These are phyloP conservation scores for Pagrus major DNA, from an alignment of 2,113 vertebrate genomes.

Conservation along the genomic window DNA sequence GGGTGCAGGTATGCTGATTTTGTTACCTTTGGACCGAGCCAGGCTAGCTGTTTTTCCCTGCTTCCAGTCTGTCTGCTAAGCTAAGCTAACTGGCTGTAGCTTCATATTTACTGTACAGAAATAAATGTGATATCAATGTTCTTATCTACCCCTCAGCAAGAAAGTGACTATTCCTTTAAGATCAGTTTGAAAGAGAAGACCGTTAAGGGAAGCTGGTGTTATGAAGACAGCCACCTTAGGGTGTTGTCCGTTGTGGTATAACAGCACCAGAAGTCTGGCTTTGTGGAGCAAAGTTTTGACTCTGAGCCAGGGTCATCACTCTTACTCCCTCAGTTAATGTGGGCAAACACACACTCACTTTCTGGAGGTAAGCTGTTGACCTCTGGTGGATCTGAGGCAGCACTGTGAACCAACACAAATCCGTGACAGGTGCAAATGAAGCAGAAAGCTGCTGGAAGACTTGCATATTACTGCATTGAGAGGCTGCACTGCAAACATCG, in stretches of 20 bases:
- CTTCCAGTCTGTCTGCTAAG: background rate
- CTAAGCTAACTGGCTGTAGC: background rate
- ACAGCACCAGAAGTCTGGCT: slow-evolving; percentile 11
- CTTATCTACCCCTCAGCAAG: background rate
- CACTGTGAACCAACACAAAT: slow-evolving; percentile 34
- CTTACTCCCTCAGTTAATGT: background rate
- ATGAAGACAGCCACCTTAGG: slow-evolving; percentile 15
- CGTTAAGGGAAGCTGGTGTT: background rate
- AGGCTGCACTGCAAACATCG: slow-evolving; percentile 39
- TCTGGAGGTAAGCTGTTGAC: slow-evolving; percentile 39
- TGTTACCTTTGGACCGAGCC: background rate
- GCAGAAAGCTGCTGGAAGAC: slow-evolving; percentile 45
- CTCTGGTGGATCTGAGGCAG: slow-evolving; percentile 36
- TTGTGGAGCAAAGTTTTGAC: slow-evolving; percentile 19
- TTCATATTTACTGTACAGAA: background rate
- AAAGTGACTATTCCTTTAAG: background rate
- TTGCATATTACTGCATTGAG: slow-evolving; percentile 43
- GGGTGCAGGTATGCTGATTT: background rate
- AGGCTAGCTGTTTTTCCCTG: background rate
- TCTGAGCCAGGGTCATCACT: slow-evolving; percentile 26
- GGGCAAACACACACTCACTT: slow-evolving; percentile 30
- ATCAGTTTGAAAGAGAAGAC: background rate
- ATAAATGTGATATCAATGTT: background rate
- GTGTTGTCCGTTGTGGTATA: slow-evolving; percentile 5
- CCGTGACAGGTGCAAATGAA: slow-evolving; percentile 66